phyloP scores from a whole-genome alignment of 37 sponge, comb jelly and placozoan genomes.

The Cliona cf. orientalis region DNA sequence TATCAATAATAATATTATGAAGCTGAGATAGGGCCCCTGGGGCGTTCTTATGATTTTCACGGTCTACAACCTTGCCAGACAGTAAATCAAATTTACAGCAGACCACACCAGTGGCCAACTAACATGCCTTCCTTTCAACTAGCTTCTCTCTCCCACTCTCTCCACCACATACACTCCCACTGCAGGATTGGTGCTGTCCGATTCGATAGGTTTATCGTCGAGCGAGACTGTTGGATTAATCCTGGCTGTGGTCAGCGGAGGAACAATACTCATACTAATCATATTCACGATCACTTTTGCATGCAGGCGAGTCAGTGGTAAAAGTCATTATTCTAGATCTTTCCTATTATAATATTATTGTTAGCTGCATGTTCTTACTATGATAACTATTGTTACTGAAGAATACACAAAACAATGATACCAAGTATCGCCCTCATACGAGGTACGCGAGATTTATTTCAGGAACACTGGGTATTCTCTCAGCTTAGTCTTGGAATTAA shows the following conservation, averaged over 20 bases:
- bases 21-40: no score
- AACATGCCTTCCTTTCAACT: neutral
- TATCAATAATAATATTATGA: no score
- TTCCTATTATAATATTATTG: neutral
- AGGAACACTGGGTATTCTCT: no score
- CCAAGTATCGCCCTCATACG: no score
- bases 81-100: neutral
- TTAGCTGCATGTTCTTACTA: no score
- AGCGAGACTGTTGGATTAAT: constrained; percentile 35
- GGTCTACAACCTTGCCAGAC: no score
- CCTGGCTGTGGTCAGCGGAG: constrained; percentile 2
- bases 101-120: neutral
- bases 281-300: constrained; percentile 4
- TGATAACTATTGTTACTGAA: no score
- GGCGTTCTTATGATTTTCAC: no score
- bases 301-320: constrained; percentile 20
- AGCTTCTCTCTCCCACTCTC: neutral
- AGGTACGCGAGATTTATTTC: no score
- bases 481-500: no score
- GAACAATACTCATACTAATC: constrained; percentile 9
- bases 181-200: no score
- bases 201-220: neutral
- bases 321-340: neutral
- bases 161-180: neutral
- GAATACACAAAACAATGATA: no score